phyloP scores from a whole-genome alignment of 92 coral and sea anemone species.

The Siderastrea siderea region DNA sequence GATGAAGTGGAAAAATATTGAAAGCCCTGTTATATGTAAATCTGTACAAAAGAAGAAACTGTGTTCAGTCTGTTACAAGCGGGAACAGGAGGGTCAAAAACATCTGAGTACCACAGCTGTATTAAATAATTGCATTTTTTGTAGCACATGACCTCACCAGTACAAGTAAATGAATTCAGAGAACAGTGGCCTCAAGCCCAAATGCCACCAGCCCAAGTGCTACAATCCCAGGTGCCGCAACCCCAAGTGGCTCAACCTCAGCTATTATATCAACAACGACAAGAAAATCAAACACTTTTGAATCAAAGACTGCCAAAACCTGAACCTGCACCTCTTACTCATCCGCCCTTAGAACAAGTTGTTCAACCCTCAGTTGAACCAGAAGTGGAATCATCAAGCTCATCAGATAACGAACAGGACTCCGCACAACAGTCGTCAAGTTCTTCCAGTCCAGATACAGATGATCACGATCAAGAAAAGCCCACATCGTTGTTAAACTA shows the following conservation, averaged over 20 bases:
- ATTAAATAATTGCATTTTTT: not conserved
- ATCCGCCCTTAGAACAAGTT: constrained; percentile 5
- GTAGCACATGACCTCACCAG: constrained; percentile 27
- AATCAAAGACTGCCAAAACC: constrained; percentile 1
- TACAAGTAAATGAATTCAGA: constrained; percentile 40
- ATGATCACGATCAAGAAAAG: constrained; percentile 1
- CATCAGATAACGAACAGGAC: constrained; percentile 30
- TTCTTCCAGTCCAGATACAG: constrained; percentile 37
- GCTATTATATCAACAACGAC: constrained; percentile 30
- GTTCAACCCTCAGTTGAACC: constrained; percentile 17
- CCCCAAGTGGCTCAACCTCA: constrained; percentile 18
- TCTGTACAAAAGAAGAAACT: too few species aligned
- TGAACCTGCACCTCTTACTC: not conserved
- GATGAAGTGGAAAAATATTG: too few species aligned
- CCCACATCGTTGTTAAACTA: constrained; percentile 36
- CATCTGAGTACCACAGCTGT: too few species aligned
- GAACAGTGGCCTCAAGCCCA: constrained; percentile 53
- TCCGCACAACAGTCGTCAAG: constrained; percentile 41
- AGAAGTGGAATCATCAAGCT: constrained; percentile 35
- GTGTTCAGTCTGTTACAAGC: too few species aligned
- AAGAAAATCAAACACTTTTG: not conserved
- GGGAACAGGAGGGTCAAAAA: too few species aligned
- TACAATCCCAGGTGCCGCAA: constrained; percentile 15
- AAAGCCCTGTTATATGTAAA: too few species aligned
- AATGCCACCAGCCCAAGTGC: constrained; percentile 1